A percentile compares a stretch with the other conserved stretches of the same genome.
phyloP scores from a whole-genome alignment of 1,140 invertebrate species.

The Drosophila kanapiae region DNA sequence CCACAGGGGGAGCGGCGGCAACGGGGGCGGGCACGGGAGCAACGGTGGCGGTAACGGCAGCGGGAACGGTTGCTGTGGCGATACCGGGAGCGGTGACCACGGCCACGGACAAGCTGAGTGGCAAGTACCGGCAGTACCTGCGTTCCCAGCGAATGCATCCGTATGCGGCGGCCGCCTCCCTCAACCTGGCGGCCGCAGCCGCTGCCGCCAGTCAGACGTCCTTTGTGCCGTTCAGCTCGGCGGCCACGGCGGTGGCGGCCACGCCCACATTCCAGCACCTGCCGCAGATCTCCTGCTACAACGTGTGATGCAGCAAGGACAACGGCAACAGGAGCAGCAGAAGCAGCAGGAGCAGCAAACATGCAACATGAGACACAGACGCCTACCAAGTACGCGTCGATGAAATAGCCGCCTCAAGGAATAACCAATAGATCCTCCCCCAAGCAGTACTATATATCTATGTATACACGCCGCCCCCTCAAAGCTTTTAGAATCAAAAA shows the following conservation, averaged over 20 bases:
- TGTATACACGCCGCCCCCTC: constrained; percentile 29
- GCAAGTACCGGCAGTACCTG: constrained; percentile 87
- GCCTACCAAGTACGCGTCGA: constrained; percentile 80
- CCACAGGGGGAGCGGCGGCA: constrained; percentile 39
- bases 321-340: constrained; percentile 30
- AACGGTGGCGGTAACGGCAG: constrained; percentile 19
- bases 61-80: constrained; percentile 23
- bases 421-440: constrained; percentile 51
- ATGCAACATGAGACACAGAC: constrained; percentile 64
- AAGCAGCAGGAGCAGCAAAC: constrained; percentile 37
- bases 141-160: constrained; percentile 86
- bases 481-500: constrained; percentile 63
- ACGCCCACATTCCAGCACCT: constrained; percentile 85
- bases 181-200: constrained; percentile 67
- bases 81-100: constrained; percentile 34
- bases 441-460: constrained; percentile 50
- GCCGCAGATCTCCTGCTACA: constrained; percentile 87
- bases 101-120: constrained; percentile 85
- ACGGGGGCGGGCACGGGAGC: constrained; percentile 23
- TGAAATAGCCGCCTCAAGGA: constrained; percentile 56
- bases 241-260: constrained; percentile 65
- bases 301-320: constrained; percentile 86
- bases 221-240: constrained; percentile 85
- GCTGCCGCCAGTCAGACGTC: constrained; percentile 76
- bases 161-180: constrained; percentile 85